These are phyloP conservation scores for Pseudotriccus pelzelni DNA, from an alignment of 2,797 vertebrate genomes.

Conservation along the genomic window DNA sequence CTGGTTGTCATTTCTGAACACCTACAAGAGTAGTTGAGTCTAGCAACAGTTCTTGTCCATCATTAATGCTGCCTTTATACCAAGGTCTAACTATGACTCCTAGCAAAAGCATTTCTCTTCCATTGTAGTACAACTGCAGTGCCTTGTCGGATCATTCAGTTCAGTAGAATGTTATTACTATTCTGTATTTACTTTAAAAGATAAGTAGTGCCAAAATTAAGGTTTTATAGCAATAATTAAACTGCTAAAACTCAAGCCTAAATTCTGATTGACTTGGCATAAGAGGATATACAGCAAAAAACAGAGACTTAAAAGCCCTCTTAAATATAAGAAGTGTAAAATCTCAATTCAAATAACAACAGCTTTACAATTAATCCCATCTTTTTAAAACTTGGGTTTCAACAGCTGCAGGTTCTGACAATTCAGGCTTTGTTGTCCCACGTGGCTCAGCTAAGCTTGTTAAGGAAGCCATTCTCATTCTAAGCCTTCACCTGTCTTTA, in stretches of 20 bases:
- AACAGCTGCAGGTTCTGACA: background rate
- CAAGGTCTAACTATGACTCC: background rate
- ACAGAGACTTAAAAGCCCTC: slow-evolving; percentile 12
- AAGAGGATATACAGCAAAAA: slow-evolving; percentile 40
- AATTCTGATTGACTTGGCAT: slow-evolving; percentile 36
- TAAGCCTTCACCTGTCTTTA: slow-evolving; percentile 3
- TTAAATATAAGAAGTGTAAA: slow-evolving; percentile 9
- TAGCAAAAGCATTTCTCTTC: background rate
- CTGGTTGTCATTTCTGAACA: background rate
- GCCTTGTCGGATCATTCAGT: background rate
- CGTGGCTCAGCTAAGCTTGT: slow-evolving; percentile 1
- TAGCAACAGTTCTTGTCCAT: background rate
- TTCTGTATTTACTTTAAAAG: slow-evolving; percentile 33
- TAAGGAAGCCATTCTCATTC: slow-evolving; percentile 6
- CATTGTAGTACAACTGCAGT: background rate
- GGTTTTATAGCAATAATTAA: slow-evolving; percentile 29
- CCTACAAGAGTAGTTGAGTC: background rate
- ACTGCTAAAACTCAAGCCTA: background rate
- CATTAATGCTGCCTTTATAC: background rate
- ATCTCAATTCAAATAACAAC: slow-evolving; percentile 42
- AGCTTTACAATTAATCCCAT: slow-evolving; percentile 48
- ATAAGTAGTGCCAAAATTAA: slow-evolving; percentile 4
- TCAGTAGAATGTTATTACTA: background rate
- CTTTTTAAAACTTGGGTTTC: background rate
- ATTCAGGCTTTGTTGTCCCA: background rate